Evolutionary conservation across 2,797 vertebrate genomes (phyloP), one percentile per base, ranked within the genome.

Genomic region (Alectoris magna): DNA sequence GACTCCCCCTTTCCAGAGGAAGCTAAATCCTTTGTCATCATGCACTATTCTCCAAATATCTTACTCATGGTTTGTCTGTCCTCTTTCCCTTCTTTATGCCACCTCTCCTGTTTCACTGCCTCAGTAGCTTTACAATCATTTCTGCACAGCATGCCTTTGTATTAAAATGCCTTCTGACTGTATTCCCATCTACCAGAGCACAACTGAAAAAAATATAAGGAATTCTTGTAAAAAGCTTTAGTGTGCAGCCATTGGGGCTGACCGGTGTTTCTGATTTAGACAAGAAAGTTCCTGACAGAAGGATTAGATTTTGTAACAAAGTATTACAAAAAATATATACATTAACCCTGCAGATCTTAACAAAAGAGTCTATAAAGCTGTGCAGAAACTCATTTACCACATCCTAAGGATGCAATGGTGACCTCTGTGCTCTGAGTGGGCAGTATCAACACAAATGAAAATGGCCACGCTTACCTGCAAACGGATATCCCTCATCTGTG

Each of bases 381-480:
- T 62, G 24, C 8, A 88, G 69, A 87, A 71, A 74, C 15, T n/a
- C 58, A 84, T 36, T 60, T 43, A 72, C 49, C 3, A 38, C 23
- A 86, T n/a, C 56, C n/a, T 31, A 59, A 71, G 59, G 59, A 60
- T 12, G 41, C 41, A 2, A 36, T 4, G 19, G 31, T 26, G 23
- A 92, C 77, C 27, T 43, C 64, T 2, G 62, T 8, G 79, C 38
- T 78, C 55, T 56, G 48, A 79, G 59, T 15, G 24, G 22, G 14
- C 56, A 69, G 27, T 49, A 49, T 72, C 82, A 87, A 78, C 79
- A 74, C 72, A 31, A 59, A 1, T 31, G 48, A 71, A 55, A 93
- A 84, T 10, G 17, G 60, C 44, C 67, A 67, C 22, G 71, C 75
- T 87, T 62, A 85, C 80, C 66, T 77, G 90, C 51, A 63, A 64